Conservation (phyloP, 2,888 invertebrate species). For the Lasioglossum calceatum region DNA sequence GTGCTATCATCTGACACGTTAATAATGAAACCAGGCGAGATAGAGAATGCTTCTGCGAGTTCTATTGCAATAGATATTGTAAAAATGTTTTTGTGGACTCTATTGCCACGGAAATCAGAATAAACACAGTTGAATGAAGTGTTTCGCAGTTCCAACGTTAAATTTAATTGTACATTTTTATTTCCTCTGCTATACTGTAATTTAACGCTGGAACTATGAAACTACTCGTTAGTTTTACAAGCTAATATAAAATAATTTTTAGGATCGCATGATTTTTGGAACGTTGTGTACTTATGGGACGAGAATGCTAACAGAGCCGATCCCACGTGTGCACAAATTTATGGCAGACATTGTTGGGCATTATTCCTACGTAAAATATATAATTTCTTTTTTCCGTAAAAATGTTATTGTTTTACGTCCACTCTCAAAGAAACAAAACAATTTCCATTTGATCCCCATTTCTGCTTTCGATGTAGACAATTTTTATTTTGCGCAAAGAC, state of each 20-base stretch:
- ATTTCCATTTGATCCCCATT: neutral
- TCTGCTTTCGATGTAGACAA: neutral
- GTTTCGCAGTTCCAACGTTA: neutral
- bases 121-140: neutral
- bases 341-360: neutral
- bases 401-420: neutral
- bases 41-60: neutral
- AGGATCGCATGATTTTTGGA: constrained; percentile 17
- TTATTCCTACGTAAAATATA: neutral
- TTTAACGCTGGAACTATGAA: neutral
- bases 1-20: neutral
- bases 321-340: neutral
- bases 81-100: neutral
- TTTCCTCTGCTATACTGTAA: neutral
- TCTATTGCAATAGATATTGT: neutral
- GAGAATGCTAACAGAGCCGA: neutral
- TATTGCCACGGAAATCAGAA: neutral
- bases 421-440: neutral
- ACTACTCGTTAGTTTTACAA: neutral
- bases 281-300: neutral
- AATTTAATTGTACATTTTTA: neutral
- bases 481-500: neutral
- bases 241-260: neutral
- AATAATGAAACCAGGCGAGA: neutral
- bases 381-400: neutral